Evolutionary conservation across 2,888 invertebrate species (phyloP).

Genomic region (Hetaerina titia): DNA sequence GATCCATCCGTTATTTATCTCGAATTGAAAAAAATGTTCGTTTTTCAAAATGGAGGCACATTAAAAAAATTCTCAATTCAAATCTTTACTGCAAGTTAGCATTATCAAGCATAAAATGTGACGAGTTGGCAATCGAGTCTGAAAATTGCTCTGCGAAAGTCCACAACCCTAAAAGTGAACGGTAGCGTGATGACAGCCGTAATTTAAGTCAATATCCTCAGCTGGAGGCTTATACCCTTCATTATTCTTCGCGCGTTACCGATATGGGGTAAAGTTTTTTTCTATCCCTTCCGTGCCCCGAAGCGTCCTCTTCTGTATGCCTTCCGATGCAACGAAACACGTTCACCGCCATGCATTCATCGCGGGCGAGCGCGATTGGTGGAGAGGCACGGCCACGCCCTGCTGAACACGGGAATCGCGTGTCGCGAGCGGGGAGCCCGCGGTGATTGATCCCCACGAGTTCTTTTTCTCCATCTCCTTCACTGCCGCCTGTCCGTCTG

Average conservation of each 20-base stretch:
- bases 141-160: background rate
- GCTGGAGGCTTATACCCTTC: background rate
- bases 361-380: background rate
- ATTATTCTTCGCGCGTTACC: background rate
- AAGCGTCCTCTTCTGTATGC: no score
- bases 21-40: no score
- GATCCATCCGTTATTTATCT: no score
- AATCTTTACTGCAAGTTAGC: no score
- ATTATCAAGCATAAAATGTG: no score
- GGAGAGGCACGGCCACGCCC: slow-evolving; percentile 49
- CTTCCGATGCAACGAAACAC: background rate
- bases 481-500: background rate
- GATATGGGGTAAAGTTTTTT: background rate
- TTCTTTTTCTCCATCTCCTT: background rate
- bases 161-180: background rate
- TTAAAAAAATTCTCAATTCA: no score
- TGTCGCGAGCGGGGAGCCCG: slow-evolving; percentile 25
- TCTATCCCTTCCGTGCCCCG: background rate
- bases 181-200: background rate
- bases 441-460: slow-evolving; percentile 46
- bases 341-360: background rate
- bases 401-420: slow-evolving; percentile 40
- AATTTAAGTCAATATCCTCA: background rate
- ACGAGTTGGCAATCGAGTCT: no score
- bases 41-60: no score